These are phyloP conservation scores for Glyptemys insculpta DNA, from an alignment of 2,797 vertebrate species.

Conservation along the genomic window DNA sequence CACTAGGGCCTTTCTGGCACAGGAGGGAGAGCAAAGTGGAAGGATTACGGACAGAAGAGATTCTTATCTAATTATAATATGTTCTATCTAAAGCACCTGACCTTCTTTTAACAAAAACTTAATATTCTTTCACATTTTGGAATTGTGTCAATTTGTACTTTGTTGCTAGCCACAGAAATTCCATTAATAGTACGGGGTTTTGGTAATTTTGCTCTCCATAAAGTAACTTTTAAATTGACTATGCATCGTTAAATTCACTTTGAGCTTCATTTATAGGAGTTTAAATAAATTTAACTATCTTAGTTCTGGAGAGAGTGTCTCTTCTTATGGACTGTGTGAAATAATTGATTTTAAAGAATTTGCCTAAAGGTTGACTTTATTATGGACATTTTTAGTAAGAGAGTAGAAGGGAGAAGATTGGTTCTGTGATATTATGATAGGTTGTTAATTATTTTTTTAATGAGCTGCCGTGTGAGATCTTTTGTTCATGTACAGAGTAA, in stretches of 20 bases:
- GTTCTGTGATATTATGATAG: slow-evolving; percentile 31
- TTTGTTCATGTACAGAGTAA: slow-evolving; percentile 12
- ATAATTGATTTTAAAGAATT: slow-evolving; percentile 52
- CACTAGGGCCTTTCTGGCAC: fast-evolving
- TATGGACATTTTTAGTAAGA: slow-evolving; percentile 51
- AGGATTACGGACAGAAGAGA: background rate
- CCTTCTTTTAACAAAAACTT: background rate
- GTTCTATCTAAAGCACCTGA: background rate
- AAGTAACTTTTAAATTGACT: slow-evolving; percentile 72
- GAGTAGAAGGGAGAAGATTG: slow-evolving; percentile 56
- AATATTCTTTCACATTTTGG: slow-evolving; percentile 7
- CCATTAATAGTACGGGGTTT: slow-evolving; percentile 50
- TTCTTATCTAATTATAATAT: background rate
- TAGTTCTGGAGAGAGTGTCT: slow-evolving; percentile 43
- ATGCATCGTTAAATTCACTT: slow-evolving; percentile 66
- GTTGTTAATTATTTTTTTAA: slow-evolving; percentile 57
- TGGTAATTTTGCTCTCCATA: slow-evolving; percentile 51
- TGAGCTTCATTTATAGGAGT: slow-evolving; percentile 55
- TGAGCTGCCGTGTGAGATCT: slow-evolving; percentile 28
- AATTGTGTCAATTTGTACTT: background rate
- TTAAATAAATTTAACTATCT: slow-evolving; percentile 74
- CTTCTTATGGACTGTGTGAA: background rate
- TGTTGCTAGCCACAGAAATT: slow-evolving; percentile 18
- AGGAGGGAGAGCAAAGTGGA: background rate
- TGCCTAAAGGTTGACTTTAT: slow-evolving; percentile 70